phyloP scores from a whole-genome alignment of 2,797 vertebrate species.

The Labeo calbasu region DNA sequence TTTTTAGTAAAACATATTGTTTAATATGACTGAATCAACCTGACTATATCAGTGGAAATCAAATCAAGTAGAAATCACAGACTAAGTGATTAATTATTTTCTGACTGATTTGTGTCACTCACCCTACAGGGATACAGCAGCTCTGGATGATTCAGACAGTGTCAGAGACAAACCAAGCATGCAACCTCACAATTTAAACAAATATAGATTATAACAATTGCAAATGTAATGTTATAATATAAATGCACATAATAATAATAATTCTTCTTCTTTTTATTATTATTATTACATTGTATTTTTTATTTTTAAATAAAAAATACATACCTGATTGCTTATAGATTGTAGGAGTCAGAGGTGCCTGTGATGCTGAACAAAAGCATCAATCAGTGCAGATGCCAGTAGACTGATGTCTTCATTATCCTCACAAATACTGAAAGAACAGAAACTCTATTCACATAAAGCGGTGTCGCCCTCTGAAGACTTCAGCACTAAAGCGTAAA shows the following conservation, averaged over 20 bases:
- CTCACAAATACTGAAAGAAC: constrained; percentile 80
- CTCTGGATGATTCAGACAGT: background rate
- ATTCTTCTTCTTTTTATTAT: background rate
- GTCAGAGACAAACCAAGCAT: background rate
- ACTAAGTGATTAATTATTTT: background rate
- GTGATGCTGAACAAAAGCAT: constrained; percentile 85
- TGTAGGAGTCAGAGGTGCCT: constrained; percentile 66
- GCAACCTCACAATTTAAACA: background rate
- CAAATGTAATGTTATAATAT: background rate
- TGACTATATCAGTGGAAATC: background rate
- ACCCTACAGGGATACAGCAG: constrained; percentile 2
- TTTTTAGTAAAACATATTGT: background rate
- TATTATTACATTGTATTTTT: background rate
- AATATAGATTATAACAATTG: too few relatives aligned
- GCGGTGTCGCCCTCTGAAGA: constrained; percentile 88
- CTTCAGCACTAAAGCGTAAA: constrained; percentile 44
- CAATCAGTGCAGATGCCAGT: constrained; percentile 81
- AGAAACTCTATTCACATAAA: constrained; percentile 91
- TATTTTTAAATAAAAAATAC: background rate
- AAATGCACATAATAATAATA: background rate
- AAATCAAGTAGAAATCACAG: background rate
- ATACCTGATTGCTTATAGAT: constrained; percentile 62
- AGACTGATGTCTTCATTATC: constrained; percentile 99
- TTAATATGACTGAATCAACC: background rate
- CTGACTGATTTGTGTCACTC: constrained; percentile 23